Base-by-base conservation (phyloP, 2,797 vertebrate genomes). In the Hirundo rustica region DNA sequence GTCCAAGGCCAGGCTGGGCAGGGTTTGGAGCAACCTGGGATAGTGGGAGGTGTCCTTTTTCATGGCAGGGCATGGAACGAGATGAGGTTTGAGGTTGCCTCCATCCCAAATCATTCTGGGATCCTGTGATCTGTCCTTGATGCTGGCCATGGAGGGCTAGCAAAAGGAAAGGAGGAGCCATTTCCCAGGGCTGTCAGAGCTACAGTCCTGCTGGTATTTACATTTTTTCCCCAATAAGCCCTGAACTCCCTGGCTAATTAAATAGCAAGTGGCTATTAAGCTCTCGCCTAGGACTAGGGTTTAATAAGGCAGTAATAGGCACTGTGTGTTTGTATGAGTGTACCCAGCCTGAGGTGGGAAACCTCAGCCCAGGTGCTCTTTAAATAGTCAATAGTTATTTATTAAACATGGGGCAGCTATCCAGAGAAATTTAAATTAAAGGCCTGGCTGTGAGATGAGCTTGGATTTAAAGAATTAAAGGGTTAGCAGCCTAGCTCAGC, bases 371-470 rank as follows among this genome's bases (percentile, higher is more conserved):
- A 82, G 86, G 62, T 92, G 85, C 95, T 95, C 94, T 92, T 88
- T 86, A 92, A 96, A 84, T 68, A 94, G 95, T 96, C 95, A 79
- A 92, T 75, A 75, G 85, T 77, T 91, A 93, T 97, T 97, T 96
- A 93, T 96, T 93, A 93, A 88, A 81, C 34, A 60, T 55, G 54
- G 68, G 87, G 73, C 81, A 88, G 85, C 96, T 95, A 61, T 92
- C 93, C 91, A 85, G 70, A 58, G 65, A 95, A 88, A 96, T 85
- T 82, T 71, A 93, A 96, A 90, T 91, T 61, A 94, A 96, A 93
- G 67, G 48, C 80, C 92, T 96, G 22, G 13, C 88, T 54, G 92
- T 60, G 78, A 93, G 87, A 89, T 84, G 92, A 96, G 87, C 86
- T 87, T 78, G 80, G 89, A 87, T 90, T 96, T 93, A 48, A 93